Conservation (phyloP, 2,113 vertebrate species). For the Lynx canadensis region DNA sequence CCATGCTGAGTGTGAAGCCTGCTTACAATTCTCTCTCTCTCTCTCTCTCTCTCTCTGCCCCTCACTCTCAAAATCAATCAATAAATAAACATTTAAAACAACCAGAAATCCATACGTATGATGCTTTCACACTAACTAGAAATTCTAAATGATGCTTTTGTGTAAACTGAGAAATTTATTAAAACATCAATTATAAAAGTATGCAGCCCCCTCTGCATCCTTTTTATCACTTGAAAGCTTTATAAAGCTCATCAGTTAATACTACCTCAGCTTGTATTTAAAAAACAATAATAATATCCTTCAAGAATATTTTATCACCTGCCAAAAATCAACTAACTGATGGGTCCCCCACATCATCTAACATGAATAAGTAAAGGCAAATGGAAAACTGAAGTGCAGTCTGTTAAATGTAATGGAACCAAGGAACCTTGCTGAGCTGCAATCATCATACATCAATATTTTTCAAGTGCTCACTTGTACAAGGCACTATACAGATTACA, state of each 20-base stretch:
- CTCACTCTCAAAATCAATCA: too few species aligned
- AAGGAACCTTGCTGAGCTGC: neutral
- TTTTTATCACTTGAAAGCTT: slow-evolving; percentile 35
- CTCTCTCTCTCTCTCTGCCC: too few species aligned
- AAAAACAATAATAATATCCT: slow-evolving; percentile 8
- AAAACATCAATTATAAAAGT: neutral
- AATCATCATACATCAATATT: neutral
- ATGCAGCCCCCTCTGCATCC: neutral
- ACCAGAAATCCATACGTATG: neutral
- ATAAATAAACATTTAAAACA: too few species aligned
- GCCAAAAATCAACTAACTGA: neutral
- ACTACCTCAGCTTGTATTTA: neutral
- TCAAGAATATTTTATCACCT: neutral
- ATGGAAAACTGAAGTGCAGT: slow-evolving; percentile 20
- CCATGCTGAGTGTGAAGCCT: too few species aligned
- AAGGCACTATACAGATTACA: neutral
- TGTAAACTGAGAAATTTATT: neutral
- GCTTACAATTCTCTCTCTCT: too few species aligned
- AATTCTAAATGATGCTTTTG: slow-evolving; percentile 28
- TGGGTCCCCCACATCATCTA: neutral
- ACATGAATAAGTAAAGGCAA: slow-evolving; percentile 43
- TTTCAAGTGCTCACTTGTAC: slow-evolving; percentile 44
- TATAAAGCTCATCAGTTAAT: slow-evolving; percentile 25
- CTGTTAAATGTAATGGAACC: neutral
- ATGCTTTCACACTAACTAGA: neutral